These are phyloP conservation scores for Rhincodon typus DNA, from an alignment of 2,797 vertebrate species.

Conservation along the genomic window DNA sequence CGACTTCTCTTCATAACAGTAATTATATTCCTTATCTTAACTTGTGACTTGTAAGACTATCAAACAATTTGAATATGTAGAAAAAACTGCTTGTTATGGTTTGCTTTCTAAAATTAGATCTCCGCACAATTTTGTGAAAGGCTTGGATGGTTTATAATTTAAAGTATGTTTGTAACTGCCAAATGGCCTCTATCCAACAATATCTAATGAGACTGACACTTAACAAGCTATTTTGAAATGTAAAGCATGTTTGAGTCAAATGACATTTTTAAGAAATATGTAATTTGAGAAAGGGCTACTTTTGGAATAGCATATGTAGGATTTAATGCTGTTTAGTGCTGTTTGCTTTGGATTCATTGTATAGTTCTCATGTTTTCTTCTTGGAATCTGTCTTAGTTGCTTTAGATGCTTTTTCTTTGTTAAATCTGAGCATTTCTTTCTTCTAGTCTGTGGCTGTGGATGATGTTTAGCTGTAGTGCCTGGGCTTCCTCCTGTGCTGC, in stretches of 20 bases:
- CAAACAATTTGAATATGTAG: background rate
- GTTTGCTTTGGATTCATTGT: background rate
- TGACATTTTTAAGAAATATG: background rate
- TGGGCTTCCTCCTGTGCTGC: constrained; percentile 56
- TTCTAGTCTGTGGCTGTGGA: constrained; percentile 56
- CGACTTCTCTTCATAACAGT: background rate
- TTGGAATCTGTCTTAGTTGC: constrained; percentile 16
- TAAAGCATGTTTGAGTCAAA: background rate
- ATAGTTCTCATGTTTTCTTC: background rate
- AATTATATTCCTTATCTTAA: background rate
- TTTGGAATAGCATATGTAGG: background rate
- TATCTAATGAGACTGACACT: background rate
- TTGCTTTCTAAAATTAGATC: background rate
- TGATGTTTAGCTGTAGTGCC: constrained; percentile 55
- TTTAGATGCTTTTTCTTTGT: constrained; percentile 39
- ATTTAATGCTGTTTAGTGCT: background rate
- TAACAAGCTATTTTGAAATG: background rate
- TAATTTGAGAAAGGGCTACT: background rate
- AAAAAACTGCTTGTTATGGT: background rate
- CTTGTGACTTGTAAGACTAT: background rate
- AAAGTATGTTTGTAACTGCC: background rate
- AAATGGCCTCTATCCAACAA: background rate
- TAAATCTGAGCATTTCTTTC: constrained; percentile 52
- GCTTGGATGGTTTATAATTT: background rate
- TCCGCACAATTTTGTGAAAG: background rate